A percentile compares a stretch with the other conserved stretches of the same genome.
phyloP scores from a whole-genome alignment of 2,113 vertebrate species.

The Trinectes maculatus region DNA sequence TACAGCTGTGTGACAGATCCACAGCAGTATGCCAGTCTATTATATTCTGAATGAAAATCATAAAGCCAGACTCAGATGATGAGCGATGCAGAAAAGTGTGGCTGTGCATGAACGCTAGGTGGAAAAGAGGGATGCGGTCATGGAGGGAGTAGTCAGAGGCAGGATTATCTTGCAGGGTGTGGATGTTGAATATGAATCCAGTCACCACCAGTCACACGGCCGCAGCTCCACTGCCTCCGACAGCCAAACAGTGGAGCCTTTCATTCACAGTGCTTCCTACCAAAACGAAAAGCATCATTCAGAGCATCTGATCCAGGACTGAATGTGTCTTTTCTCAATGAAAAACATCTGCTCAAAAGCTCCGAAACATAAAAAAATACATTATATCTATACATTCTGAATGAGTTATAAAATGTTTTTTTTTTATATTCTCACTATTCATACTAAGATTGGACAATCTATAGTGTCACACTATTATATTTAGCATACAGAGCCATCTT shows the following conservation, averaged over 20 bases:
- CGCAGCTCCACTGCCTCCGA: slow-evolving; percentile 35
- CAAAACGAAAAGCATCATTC: slow-evolving; percentile 73
- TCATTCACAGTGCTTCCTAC: slow-evolving; percentile 72
- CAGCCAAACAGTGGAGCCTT: slow-evolving; percentile 71
- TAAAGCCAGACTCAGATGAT: neutral
- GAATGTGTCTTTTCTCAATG: neutral
- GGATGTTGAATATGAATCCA: slow-evolving; percentile 57
- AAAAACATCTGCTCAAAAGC: neutral
- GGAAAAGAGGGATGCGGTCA: slow-evolving; percentile 48
- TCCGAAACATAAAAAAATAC: slow-evolving; percentile 4
- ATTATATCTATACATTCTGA: slow-evolving; percentile 1
- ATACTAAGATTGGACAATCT: neutral
- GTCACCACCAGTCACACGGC: slow-evolving; percentile 39
- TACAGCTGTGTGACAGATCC: slow-evolving; percentile 4
- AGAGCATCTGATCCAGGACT: slow-evolving; percentile 57
- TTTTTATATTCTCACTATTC: neutral
- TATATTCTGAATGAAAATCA: slow-evolving; percentile 20
- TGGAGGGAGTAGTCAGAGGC: slow-evolving; percentile 42
- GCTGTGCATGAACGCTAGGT: slow-evolving; percentile 31
- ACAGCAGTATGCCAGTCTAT: neutral
- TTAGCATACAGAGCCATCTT: slow-evolving; percentile 57
- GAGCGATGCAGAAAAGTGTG: slow-evolving; percentile 1
- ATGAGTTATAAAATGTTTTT: neutral
- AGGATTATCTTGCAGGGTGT: slow-evolving; percentile 61
- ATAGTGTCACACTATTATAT: neutral